A percentile compares a stretch with the other conserved stretches of the same genome.
phyloP scores from a whole-genome alignment of 64 coral and sea anemone genomes.

The Montipora capricornis region DNA sequence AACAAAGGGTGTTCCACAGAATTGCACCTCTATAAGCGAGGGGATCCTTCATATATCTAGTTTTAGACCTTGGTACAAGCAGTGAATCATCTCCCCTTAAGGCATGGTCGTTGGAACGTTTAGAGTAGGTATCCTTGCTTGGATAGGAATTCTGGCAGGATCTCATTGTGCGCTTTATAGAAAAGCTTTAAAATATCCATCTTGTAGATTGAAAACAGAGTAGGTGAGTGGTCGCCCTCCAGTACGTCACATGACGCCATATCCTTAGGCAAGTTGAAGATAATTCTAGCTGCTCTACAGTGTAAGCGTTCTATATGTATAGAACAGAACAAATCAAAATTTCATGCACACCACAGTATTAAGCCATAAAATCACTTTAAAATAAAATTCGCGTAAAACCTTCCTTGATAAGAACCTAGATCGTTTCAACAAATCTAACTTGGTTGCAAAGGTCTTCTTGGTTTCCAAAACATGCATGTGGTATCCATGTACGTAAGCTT shows the following conservation, averaged over 20 bases:
- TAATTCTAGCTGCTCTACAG: background rate
- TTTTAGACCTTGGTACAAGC: background rate
- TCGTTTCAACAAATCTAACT: background rate
- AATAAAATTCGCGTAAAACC: background rate
- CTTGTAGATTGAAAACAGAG: background rate
- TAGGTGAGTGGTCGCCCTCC: background rate
- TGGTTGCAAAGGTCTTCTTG: background rate
- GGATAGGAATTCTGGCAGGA: background rate
- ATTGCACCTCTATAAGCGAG: background rate
- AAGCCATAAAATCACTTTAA: background rate
- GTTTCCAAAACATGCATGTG: background rate
- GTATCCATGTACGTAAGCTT: background rate
- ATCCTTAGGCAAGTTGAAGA: background rate
- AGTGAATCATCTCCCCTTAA: background rate
- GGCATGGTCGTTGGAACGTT: background rate
- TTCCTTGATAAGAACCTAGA: background rate
- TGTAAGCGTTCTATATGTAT: background rate
- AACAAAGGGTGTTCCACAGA: background rate
- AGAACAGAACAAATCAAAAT: background rate
- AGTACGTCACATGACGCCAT: background rate
- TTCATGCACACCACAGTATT: background rate
- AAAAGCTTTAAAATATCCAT: constrained; percentile 3
- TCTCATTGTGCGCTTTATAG: background rate
- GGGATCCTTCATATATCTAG: background rate
- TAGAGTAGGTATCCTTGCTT: background rate